Percentiles rank a stretch among this genome's conserved stretches.
Evolutionary conservation across 2,888 invertebrate genomes (phyloP).

Genomic region (Byasa hedistus): DNA sequence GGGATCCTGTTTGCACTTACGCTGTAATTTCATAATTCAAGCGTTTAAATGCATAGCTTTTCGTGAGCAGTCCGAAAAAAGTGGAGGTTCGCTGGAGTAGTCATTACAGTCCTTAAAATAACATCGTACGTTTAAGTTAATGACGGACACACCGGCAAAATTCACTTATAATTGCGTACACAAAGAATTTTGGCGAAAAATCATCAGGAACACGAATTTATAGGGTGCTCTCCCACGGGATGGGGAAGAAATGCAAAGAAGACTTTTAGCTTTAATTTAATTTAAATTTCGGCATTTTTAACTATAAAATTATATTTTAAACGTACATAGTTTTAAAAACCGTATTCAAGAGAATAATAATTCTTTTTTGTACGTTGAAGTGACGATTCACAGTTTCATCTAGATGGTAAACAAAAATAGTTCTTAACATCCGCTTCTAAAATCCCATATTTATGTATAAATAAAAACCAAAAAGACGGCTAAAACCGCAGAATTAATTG

Average conservation of each 20-base stretch:
- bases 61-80: slow-evolving; percentile 69
- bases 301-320: not conserved
- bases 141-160: slow-evolving; percentile 78
- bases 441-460: no score
- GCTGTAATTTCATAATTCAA: slow-evolving; percentile 79
- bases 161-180: slow-evolving; percentile 78
- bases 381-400: no score
- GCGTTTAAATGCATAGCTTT: slow-evolving; percentile 80
- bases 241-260: slow-evolving; percentile 22
- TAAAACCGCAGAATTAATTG: not conserved
- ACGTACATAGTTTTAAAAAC: not conserved
- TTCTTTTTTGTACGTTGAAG: no score
- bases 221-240: slow-evolving; percentile 57
- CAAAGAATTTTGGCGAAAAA: slow-evolving; percentile 77
- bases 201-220: slow-evolving; percentile 66
- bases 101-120: slow-evolving; percentile 78
- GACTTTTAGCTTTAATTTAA: not conserved
- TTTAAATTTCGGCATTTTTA: not conserved
- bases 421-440: no score
- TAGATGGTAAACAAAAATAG: no score
- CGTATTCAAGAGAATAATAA: no score
- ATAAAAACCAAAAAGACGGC: no score
- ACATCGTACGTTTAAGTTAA: slow-evolving; percentile 80
- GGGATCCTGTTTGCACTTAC: slow-evolving; percentile 70
- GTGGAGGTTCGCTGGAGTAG: slow-evolving; percentile 64